Evolutionary conservation across 2,113 vertebrate species (phyloP).

Genomic region (Piaya cayana): DNA sequence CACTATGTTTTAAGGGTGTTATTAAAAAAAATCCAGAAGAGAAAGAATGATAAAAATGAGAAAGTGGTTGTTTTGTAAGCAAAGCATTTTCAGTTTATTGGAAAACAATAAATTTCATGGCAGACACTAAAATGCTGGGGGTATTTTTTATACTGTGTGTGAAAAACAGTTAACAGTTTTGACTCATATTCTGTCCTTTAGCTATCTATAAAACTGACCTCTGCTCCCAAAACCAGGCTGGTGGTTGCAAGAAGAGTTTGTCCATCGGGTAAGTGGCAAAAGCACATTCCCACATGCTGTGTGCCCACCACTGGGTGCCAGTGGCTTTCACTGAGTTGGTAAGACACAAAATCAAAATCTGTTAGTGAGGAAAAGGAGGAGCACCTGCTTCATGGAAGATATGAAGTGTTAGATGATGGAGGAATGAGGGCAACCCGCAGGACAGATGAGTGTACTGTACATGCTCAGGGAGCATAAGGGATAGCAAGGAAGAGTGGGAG

Average conservation of each 20-base stretch:
- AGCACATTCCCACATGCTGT: fast-evolving
- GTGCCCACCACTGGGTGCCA: background rate
- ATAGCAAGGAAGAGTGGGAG: background rate
- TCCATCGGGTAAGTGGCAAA: background rate
- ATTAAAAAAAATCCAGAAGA: background rate
- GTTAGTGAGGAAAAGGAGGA: background rate
- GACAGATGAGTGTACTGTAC: background rate
- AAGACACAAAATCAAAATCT: background rate
- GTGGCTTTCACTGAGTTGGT: background rate
- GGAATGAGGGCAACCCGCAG: fast-evolving
- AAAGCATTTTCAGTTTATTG: background rate
- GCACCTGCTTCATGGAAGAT: background rate
- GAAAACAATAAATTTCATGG: background rate
- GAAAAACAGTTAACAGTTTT: background rate
- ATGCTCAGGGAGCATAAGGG: fast-evolving
- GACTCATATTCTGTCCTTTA: background rate
- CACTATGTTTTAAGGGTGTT: background rate
- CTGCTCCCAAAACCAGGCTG: background rate
- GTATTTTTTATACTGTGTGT: background rate
- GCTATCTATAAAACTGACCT: background rate
- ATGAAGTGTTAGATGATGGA: background rate
- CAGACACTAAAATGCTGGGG: background rate
- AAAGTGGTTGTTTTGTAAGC: background rate
- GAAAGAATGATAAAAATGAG: background rate
- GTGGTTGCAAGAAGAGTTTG: background rate